Evolutionary conservation across 2,113 vertebrate genomes (phyloP).

Genomic region (Rhinopomastus cyanomelas): DNA sequence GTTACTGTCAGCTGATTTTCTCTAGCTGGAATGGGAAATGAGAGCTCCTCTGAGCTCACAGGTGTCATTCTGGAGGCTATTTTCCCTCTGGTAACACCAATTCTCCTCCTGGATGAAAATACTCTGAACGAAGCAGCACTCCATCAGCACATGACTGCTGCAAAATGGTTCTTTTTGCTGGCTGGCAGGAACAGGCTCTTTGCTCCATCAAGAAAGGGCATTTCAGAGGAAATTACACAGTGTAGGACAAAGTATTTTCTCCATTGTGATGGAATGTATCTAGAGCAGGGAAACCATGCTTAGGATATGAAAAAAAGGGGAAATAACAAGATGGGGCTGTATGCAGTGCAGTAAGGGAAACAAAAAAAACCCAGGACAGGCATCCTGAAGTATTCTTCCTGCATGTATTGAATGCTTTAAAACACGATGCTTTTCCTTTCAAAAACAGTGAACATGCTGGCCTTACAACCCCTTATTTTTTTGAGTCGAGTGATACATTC

Average conservation of each 20-base stretch:
- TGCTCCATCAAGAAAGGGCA: not conserved
- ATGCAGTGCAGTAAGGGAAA: conserved; percentile 62
- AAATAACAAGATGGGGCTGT: conserved; percentile 68
- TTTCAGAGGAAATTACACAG: conserved; percentile 50
- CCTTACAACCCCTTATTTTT: conserved; percentile 37
- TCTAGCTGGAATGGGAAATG: rapidly evolving
- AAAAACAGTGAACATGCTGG: conserved; percentile 58
- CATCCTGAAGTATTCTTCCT: conserved; percentile 68
- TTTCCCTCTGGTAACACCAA: not conserved
- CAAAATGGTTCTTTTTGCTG: not conserved
- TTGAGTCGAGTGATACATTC: conserved; percentile 58
- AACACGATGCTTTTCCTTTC: conserved; percentile 67
- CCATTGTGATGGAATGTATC: conserved; percentile 50
- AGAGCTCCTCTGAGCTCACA: not conserved
- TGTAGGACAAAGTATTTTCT: conserved; percentile 20
- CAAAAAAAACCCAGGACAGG: conserved; percentile 51
- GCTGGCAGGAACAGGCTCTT: not conserved
- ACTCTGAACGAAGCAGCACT: not conserved
- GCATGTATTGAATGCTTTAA: conserved; percentile 69
- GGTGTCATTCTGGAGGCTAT: not conserved
- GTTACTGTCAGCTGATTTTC: not conserved
- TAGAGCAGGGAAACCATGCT: conserved; percentile 60
- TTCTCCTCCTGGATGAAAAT: not conserved
- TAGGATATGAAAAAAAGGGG: conserved; percentile 43
- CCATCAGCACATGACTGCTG: not conserved